These are phyloP conservation scores for Hemistola chrysoprasaria DNA, from an alignment of 2,888 invertebrate species.

Conservation along the genomic window DNA sequence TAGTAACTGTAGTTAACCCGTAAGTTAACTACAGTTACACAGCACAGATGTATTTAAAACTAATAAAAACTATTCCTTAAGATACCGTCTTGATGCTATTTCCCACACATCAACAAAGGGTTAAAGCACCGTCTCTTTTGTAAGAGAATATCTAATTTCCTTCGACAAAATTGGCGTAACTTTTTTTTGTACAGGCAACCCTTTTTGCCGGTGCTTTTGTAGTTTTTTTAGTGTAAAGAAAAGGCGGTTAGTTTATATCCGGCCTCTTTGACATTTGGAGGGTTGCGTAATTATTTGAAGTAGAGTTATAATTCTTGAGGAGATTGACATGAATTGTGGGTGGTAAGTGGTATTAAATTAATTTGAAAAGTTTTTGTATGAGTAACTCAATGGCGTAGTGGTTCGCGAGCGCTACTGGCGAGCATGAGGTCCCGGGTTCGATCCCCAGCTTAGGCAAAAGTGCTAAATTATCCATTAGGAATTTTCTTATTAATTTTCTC, in stretches of 20 bases:
- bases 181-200: slow-evolving; percentile 57
- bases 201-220: slow-evolving; percentile 68
- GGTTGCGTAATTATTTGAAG: slow-evolving; percentile 77
- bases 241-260: slow-evolving; percentile 83
- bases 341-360: slow-evolving; percentile 23
- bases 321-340: slow-evolving; percentile 55
- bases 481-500: no score
- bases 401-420: no score
- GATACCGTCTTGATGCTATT: slow-evolving; percentile 49
- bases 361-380: no score
- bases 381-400: no score
- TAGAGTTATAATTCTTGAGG: slow-evolving; percentile 57
- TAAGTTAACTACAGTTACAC: no score
- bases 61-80: slow-evolving; percentile 44
- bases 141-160: slow-evolving; percentile 81
- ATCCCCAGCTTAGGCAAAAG: no score
- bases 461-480: no score
- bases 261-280: slow-evolving; percentile 70
- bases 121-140: slow-evolving; percentile 66
- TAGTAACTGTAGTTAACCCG: slow-evolving; percentile 6
- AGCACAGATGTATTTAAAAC: slow-evolving; percentile 30
- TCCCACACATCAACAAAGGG: slow-evolving; percentile 75
- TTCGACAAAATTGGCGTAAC: slow-evolving; percentile 81
- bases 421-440: no score
- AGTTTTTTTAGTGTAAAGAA: slow-evolving; percentile 73